phyloP scores from a whole-genome alignment of 2,888 invertebrate genomes.

The Sphecodes monilicornis region DNA sequence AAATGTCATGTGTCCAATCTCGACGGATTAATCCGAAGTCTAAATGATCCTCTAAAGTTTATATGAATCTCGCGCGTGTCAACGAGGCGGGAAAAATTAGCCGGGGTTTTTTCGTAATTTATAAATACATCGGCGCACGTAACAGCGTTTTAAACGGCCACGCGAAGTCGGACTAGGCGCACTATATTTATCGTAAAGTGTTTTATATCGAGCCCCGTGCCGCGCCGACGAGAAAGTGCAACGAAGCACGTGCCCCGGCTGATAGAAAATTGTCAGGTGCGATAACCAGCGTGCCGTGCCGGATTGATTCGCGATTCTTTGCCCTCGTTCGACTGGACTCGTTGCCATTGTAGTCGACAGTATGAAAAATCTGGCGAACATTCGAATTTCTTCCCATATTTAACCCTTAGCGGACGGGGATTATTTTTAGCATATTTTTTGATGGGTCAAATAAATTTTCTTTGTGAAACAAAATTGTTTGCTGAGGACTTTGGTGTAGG shows the following conservation, averaged over 20 bases:
- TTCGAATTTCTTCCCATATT: neutral
- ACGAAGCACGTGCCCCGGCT: slow-evolving; percentile 9
- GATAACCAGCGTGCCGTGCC: slow-evolving; percentile 17
- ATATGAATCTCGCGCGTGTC: neutral
- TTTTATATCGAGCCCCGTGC: slow-evolving; percentile 27
- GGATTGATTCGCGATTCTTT: neutral
- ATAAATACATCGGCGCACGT: neutral
- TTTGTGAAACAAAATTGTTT: too few species aligned
- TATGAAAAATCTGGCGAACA: neutral
- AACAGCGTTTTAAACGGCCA: slow-evolving; percentile 8
- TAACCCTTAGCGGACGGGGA: too few species aligned
- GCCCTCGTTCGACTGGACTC: neutral
- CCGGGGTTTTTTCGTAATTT: neutral
- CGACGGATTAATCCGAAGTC: too few species aligned
- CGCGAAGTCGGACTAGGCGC: neutral
- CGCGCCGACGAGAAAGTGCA: slow-evolving; percentile 13
- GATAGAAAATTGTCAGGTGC: slow-evolving; percentile 25
- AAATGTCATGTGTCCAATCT: too few species aligned
- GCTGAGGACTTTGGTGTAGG: too few species aligned
- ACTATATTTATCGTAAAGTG: slow-evolving; percentile 33
- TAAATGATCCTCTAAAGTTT: too few species aligned
- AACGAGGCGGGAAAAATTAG: neutral
- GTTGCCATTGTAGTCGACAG: neutral
- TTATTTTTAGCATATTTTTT: too few species aligned
- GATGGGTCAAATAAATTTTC: too few species aligned